phyloP scores from a whole-genome alignment of 2,888 invertebrate genomes.

The Aporophyla lueneburgensis region DNA sequence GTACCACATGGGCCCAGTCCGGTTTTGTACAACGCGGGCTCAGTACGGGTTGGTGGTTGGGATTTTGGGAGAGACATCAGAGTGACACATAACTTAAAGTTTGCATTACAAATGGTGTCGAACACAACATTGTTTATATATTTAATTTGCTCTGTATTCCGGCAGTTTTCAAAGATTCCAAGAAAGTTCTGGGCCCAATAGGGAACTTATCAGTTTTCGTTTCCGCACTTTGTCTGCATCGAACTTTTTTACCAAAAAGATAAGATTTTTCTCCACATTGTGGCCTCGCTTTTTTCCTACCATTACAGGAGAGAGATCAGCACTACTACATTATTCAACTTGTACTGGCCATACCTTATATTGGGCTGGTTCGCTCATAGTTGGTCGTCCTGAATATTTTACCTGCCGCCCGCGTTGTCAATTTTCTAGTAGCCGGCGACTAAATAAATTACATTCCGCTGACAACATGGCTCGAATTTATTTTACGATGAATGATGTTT shows the following conservation, averaged over 20 bases:
- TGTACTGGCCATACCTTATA: conserved; percentile 58
- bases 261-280: neutral
- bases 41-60: too few relatives aligned
- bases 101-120: neutral
- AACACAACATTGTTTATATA: neutral
- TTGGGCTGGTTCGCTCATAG: conserved; percentile 56
- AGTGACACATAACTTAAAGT: neutral
- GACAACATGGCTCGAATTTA: conserved; percentile 39
- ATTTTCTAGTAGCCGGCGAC: conserved; percentile 36
- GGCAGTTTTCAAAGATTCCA: neutral
- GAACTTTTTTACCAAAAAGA: neutral
- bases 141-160: neutral
- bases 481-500: conserved; percentile 23
- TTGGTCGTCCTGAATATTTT: conserved; percentile 66
- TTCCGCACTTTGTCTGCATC: neutral
- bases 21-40: too few relatives aligned
- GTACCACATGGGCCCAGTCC: too few relatives aligned
- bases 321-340: conserved; percentile 66
- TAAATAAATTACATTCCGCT: conserved; percentile 50
- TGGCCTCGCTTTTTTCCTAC: conserved; percentile 9
- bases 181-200: too few relatives aligned
- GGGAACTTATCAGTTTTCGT: too few relatives aligned
- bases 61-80: too few relatives aligned
- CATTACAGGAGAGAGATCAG: conserved; percentile 54
- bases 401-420: conserved; percentile 47